Evolutionary conservation across 2,797 vertebrate species (phyloP), one percentile per base, ranked within the genome.

Genomic region (Myotis planiceps): DNA sequence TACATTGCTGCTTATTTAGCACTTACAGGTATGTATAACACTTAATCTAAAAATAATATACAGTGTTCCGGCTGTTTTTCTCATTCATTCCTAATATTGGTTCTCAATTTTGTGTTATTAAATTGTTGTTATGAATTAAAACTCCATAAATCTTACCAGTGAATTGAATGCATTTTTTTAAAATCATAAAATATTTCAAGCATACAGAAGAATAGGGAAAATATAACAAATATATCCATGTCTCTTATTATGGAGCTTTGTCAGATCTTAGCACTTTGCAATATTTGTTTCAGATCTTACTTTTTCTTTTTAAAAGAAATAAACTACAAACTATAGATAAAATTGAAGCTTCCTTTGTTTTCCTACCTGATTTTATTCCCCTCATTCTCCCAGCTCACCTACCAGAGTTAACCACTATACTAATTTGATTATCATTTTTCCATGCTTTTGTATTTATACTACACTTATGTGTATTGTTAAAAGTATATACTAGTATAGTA

Each of bases 1-100:
- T 99, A 99, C 91, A 97, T 99, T 97, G 99, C 99, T 97, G 99
- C 99, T 10, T 99, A 99, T 98, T 98, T 99, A 34, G 99, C 99
- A 96, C 98, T 99, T 45, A 99, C 99, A 98, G 99, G 99, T 99
- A 97, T 49, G 98, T 98, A 85, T 96, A 91, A 71, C 47, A 88
- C 60, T 96, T 97, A 91, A 45, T 75, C 51, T 94, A 80, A 65
- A 93, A 27, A 25, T 93, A 78, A 18, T 93, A 49, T 92, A 71
- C 34, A 68, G 3, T 88, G 10, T 80, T 97, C 84, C 88, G 42
- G 9, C 14, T 37, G 1, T 53, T 81, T 75, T 88, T 74, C 80
- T 94, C 27, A 42, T 75, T 90, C 21, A 53, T 92, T 88, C 53
- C 19, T 94, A 71, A 92, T 94, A 76, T 65, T 25, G 32, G 4